These are phyloP conservation scores for Caradrina clavipalpis DNA, from an alignment of 2,888 invertebrate species.

Conservation along the genomic window DNA sequence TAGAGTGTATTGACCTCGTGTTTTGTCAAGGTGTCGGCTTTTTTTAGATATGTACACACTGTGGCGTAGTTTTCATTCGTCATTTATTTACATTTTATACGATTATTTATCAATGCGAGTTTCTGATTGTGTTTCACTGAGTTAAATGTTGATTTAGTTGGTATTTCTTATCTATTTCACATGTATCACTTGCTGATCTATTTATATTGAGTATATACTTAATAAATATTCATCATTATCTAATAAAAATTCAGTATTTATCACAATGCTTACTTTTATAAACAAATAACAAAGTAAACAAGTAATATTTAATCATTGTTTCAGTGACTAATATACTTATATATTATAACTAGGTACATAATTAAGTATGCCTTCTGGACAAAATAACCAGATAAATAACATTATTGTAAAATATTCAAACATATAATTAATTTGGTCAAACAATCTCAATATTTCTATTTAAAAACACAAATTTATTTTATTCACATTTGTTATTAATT, in stretches of 20 bases:
- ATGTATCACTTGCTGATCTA: conserved; percentile 1
- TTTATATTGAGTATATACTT: background rate
- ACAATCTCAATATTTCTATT: background rate
- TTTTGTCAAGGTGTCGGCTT: conserved; percentile 91
- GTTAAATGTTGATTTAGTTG: conserved; percentile 11
- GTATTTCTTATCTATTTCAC: conserved; percentile 11
- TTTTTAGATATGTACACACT: conserved; percentile 89
- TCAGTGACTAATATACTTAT: background rate
- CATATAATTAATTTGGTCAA: background rate
- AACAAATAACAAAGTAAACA: conserved; percentile 30
- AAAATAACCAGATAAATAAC: background rate
- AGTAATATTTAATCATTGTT: conserved; percentile 8
- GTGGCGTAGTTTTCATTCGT: conserved; percentile 85
- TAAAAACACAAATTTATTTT: background rate
- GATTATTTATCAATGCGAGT: conserved; percentile 29
- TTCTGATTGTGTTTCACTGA: conserved; percentile 22
- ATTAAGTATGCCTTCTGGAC: background rate
- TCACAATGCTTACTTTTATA: conserved; percentile 5
- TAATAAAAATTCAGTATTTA: background rate
- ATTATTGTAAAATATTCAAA: background rate
- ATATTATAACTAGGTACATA: background rate
- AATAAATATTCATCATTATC: background rate
- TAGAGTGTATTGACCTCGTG: conserved; percentile 91
- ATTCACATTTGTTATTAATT: background rate
- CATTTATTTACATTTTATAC: conserved; percentile 72